phyloP scores from a whole-genome alignment of 64 coral and sea anemone species.

The Dendronephthya gigantea region DNA sequence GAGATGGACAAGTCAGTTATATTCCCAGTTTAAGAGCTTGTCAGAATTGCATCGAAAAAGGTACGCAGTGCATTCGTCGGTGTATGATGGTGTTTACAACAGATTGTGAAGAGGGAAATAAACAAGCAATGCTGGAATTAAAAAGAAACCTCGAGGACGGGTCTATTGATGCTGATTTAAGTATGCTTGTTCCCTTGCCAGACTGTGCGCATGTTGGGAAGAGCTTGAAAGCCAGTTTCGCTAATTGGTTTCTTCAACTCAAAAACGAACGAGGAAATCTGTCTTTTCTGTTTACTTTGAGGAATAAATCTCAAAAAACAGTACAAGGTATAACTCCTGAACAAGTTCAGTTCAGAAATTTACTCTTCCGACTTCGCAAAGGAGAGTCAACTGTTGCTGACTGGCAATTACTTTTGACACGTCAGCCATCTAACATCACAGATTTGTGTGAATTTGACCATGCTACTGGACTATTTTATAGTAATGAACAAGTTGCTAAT shows the following conservation, averaged over 20 bases:
- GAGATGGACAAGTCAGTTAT: slow-evolving; percentile 17
- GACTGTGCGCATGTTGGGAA: slow-evolving; percentile 19
- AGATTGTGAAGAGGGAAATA: slow-evolving; percentile 16
- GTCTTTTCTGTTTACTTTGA: background rate
- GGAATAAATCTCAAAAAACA: background rate
- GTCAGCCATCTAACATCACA: too few relatives aligned
- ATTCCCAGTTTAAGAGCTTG: slow-evolving; percentile 29
- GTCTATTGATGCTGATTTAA: background rate
- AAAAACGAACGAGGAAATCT: background rate
- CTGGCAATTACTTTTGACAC: too few relatives aligned
- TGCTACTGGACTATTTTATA: too few relatives aligned
- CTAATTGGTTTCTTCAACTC: slow-evolving; percentile 6
- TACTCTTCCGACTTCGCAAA: too few relatives aligned
- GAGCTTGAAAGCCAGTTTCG: slow-evolving; percentile 8
- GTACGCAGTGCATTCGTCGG: background rate
- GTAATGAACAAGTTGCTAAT: too few relatives aligned
- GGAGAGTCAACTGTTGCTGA: too few relatives aligned
- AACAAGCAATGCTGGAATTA: background rate
- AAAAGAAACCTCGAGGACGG: background rate
- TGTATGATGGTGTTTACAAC: background rate
- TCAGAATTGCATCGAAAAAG: background rate
- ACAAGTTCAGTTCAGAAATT: too few relatives aligned
- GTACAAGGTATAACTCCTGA: too few relatives aligned
- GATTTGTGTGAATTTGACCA: too few relatives aligned
- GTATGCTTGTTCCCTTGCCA: background rate